Base-by-base conservation (phyloP, 1,140 invertebrate species). In the Arion vulgaris region DNA sequence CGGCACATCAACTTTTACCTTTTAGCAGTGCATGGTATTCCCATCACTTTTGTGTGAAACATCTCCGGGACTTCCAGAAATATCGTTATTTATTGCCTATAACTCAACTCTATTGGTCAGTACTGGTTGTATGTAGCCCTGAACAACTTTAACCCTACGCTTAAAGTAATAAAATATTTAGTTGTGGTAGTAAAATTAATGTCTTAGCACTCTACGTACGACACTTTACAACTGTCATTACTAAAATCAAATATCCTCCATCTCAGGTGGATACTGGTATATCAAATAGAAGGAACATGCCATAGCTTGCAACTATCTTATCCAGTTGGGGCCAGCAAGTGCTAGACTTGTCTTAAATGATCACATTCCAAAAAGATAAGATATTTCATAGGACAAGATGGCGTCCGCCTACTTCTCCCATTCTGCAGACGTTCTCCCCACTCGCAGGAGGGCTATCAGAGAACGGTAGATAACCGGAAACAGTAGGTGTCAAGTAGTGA, bases 341-440 rank as follows among this genome's bases (percentile, higher is more conserved):
- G 17, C 62, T 66, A n/a, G 7, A 34, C 2, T 66, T 66, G 62
- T 66, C 62, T 66, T 5, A n/a, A 66, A 66, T 7, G 32, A 66
- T 34, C 62, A 34, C 28, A 66, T 66, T 66, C 62, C 62, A 7
- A 7, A 0, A 28, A 2, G 62, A 66, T 66, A 66, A 34, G n/a
- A 17, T 32, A 66, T 34, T 32, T 34, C 62, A 66, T 66, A n/a
- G 62, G 62, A 66, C 62, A 66, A 66, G 62, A 66, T 66, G 62
- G 62, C 62, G 62, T 66, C 62, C 62, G 28, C 62, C 62, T 66
- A 32, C n/a, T 32, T 5, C 17, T 17, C 5, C 1, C 5, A 34
- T 66, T 32, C n/a, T 34, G 23, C 9, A 57, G 26, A 57, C 53
- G 9, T n/a, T 4, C 17, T 23, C 15, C 19, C 4, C 2, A 23